phyloP scores from a whole-genome alignment of 1,140 invertebrate genomes.

The Anoplolepis gracilipes region DNA sequence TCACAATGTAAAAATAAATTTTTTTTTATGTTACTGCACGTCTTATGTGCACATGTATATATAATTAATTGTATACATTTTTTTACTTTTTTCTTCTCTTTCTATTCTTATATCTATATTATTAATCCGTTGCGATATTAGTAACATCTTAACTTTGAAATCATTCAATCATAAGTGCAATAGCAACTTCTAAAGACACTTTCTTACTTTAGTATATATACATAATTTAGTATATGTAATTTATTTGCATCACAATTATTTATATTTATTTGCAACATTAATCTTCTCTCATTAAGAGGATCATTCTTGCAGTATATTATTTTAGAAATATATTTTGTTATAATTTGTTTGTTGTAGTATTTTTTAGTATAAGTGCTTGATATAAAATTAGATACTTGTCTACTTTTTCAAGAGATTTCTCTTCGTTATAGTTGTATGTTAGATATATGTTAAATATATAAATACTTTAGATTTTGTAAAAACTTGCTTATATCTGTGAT shows the following conservation, averaged over 20 bases:
- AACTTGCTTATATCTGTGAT: background rate
- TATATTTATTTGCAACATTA: no score
- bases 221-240: background rate
- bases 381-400: background rate
- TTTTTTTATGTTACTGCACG: background rate
- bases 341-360: background rate
- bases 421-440: background rate
- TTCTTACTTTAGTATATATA: background rate
- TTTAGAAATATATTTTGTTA: background rate
- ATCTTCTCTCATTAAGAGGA: background rate
- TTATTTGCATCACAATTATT: background rate
- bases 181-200: background rate
- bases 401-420: background rate
- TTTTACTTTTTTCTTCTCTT: background rate
- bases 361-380: background rate
- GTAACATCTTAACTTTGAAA: background rate
- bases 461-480: background rate
- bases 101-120: background rate
- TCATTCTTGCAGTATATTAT: background rate
- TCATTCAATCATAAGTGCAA: background rate
- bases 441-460: background rate
- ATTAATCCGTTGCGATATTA: background rate
- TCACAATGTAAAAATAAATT: background rate
- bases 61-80: background rate
- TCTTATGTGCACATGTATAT: slow-evolving; percentile 5